Evolutionary conservation across 1,140 invertebrate genomes (phyloP), one percentile per base, ranked within the genome.

Genomic region (Drosophila pseudoobscura): DNA sequence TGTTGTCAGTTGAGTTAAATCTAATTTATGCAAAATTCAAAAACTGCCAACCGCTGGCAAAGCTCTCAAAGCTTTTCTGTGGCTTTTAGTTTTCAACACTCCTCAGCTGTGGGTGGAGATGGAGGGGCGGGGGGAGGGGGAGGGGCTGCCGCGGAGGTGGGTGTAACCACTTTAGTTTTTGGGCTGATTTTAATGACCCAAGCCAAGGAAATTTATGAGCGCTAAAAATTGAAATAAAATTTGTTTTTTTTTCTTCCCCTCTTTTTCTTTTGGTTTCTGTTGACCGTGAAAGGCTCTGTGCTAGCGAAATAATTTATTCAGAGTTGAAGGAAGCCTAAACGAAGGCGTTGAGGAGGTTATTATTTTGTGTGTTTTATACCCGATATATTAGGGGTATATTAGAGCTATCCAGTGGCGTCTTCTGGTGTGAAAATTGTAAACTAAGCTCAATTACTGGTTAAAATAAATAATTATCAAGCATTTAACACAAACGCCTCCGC

Each of bases 11-110:
- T 69, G 66, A 70, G 66, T 69, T 70, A 71, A 84, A 87, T 82
- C 64, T 88, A 88, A 87, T 87, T 87, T 87, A 87, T 87, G 83
- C 83, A 72, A 71, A 85, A 80, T 60, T 80, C 59, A 72, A 68
- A 62, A 68, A 71, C 69, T 68, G 68, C 51, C 78, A 73, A 68
- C 63, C 62, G 60, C 72, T 62, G 57, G 66, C 74, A 74, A 65
- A 79, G 63, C 80, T 45, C 35, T 70, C 54, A 63, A 54, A 63
- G 56, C 79, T 63, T 55, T 52, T 70, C 69, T 54, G 72, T 58
- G 65, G 72, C 73, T 75, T 75, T 75, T 56, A 75, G 73, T 75
- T 75, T 75, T 75, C 72, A 68, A 61, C 73, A 75, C 72, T 56
- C 46, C 17, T 6, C 2, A 66, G 46, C 15, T 39, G 20, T 26